These are phyloP conservation scores for Calcarius lapponicus DNA, from an alignment of 2,797 vertebrate species.

Conservation along the genomic window DNA sequence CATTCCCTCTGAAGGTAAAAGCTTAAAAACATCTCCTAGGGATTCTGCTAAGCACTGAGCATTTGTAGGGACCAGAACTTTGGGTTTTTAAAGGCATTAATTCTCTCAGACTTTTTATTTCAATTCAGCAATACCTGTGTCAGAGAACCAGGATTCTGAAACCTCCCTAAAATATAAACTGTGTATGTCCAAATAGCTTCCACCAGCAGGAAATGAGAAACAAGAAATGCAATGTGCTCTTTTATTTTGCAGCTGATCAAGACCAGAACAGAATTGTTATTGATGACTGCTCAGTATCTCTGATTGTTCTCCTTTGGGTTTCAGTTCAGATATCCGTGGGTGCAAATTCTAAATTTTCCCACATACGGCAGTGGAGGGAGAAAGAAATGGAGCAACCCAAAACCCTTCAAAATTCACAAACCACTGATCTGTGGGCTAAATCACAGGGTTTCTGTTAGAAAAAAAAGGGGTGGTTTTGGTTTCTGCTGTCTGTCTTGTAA, in stretches of 20 bases:
- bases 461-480: not conserved
- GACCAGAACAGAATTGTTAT: not conserved
- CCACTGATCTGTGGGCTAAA: not conserved
- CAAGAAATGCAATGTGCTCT: not conserved
- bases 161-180: slow-evolving; percentile 88
- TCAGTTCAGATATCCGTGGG: not conserved
- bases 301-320: not conserved
- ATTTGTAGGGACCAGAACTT: not conserved
- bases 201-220: slow-evolving; percentile 84
- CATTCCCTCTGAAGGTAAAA: not conserved
- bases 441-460: not conserved
- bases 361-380: not conserved
- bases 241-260: not conserved
- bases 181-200: slow-evolving; percentile 91
- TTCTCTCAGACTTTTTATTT: not conserved
- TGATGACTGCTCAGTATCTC: not conserved
- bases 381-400: not conserved
- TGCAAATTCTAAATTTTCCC: not conserved
- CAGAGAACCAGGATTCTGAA: slow-evolving; percentile 79
- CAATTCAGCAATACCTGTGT: not conserved
- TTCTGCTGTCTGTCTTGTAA: not conserved
- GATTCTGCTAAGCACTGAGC: not conserved
- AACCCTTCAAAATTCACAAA: fast-evolving
- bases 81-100: not conserved
- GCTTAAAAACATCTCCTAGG: not conserved